Evolutionary conservation across 35 echinoderm and acorn worm species (phyloP).

Genomic region (Heliocidaris erythrogramma): DNA sequence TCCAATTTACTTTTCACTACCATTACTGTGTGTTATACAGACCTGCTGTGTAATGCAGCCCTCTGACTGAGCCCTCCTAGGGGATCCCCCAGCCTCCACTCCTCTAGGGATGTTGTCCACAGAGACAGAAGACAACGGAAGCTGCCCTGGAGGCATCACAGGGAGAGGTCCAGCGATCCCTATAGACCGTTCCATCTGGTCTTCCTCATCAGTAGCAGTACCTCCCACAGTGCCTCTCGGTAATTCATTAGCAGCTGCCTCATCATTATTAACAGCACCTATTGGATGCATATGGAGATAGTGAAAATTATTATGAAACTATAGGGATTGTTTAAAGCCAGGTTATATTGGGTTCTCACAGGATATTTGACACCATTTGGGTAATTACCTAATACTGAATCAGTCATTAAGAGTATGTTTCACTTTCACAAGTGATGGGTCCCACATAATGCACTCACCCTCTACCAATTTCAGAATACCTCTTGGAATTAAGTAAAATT

Average conservation of each 20-base stretch:
- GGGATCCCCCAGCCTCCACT: conserved; percentile 12
- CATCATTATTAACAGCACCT: background rate
- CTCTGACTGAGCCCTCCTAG: background rate
- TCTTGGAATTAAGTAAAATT: no score
- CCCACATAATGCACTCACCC: no score
- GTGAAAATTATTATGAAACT: background rate
- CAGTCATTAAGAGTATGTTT: no score
- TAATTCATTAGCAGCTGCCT: background rate
- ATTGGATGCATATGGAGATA: background rate
- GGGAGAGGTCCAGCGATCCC: conserved; percentile 29
- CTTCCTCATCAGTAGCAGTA: background rate
- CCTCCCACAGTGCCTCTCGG: background rate
- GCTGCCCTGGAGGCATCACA: conserved; percentile 23
- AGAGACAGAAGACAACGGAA: conserved; percentile 29
- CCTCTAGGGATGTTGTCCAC: conserved; percentile 42
- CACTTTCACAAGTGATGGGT: no score
- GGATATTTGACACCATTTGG: background rate
- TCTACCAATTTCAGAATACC: no score
- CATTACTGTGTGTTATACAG: background rate
- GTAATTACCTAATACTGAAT: background rate
- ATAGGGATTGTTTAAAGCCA: background rate
- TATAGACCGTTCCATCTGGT: background rate
- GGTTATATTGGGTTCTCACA: background rate
- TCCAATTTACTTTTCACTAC: no score
- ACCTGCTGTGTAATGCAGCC: conserved; percentile 14